A percentile compares a stretch with the other conserved stretches of the same genome.
Evolutionary conservation across 2,113 vertebrate species (phyloP).

Genomic region (Ciconia stormi): DNA sequence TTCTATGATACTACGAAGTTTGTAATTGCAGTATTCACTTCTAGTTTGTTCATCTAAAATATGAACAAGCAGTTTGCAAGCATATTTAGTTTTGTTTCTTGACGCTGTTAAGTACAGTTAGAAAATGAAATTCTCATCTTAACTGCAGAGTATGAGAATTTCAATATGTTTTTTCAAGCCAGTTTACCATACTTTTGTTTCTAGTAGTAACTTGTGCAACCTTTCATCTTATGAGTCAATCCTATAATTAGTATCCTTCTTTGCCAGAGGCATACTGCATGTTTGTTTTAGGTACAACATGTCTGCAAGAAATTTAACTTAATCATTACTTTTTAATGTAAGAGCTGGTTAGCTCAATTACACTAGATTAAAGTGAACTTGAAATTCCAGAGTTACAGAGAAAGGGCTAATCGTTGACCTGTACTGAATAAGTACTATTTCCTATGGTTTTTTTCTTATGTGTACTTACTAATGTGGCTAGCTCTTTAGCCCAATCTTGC

Average conservation of each 20-base stretch:
- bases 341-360: constrained; percentile 66
- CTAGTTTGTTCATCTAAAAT: not conserved
- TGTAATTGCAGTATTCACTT: not conserved
- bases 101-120: constrained; percentile 1
- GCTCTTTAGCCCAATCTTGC: not conserved
- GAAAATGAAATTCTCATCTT: constrained; percentile 28
- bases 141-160: constrained; percentile 22
- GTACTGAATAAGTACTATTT: constrained; percentile 26
- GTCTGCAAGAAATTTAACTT: constrained; percentile 73
- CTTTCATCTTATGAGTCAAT: constrained; percentile 74
- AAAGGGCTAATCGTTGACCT: constrained; percentile 55
- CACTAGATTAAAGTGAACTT: constrained; percentile 68
- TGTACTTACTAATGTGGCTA: constrained; percentile 21
- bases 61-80: not conserved
- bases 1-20: not conserved
- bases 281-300: constrained; percentile 72
- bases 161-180: constrained; percentile 36
- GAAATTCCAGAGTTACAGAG: constrained; percentile 62
- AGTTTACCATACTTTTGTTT: constrained; percentile 56
- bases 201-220: constrained; percentile 70
- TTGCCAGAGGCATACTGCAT: constrained; percentile 66
- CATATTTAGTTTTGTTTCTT: constrained; percentile 8
- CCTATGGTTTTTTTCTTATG: not conserved
- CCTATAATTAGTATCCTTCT: constrained; percentile 71
- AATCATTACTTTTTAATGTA: constrained; percentile 74